Base-by-base conservation (phyloP, 2,113 vertebrate genomes). In the Mesocricetus auratus region DNA sequence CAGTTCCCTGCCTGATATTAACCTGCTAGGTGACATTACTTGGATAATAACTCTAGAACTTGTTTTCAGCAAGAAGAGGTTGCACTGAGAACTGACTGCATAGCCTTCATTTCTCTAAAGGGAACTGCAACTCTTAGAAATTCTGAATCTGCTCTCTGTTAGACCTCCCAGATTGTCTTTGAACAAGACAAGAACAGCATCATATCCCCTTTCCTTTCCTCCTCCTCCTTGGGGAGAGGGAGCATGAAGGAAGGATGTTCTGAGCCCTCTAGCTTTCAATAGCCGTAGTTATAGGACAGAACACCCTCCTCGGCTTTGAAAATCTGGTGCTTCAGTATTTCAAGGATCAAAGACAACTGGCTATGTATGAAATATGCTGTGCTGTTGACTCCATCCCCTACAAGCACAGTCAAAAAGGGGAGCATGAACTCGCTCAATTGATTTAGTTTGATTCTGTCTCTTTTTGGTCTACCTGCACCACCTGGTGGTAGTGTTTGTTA, bases 401-500 rank as follows among this genome's bases (percentile, higher is more conserved):
- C 91, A 96, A 94, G 39, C 56, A 91, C 0, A 94, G 7, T 89
- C 16, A 39, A 10, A 91, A 58, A 88, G 29, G 62, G 24, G 89
- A 85, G 87, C 83, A 81, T n/a, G 79, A 73, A 36, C 9, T 21
- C 82, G 73, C 58, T 15, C 79, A 79, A 33, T 4, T 69, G 78
- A 94, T 71, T 45, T 36, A 11, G 75, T 4, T 96, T 78, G 31
- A 82, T 96, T 96, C 91, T 17, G 93, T 90, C 73, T 82, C 96
- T 97, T 64, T 75, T 97, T 97, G 97, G 97, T 97, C 94, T 85
- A 95, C 83, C 96, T 96, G 96, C 98, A 94, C 98, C 98, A 97
- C 93, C 98, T 98, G 94, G 96, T 97, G 98, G 98, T 93, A 62
- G 83, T 87, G 39, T 22, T 93, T 95, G 96, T 97, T 93, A 92